Conservation (phyloP, 35 echinoderm and acorn worm genomes). For the Anneissia japonica region DNA sequence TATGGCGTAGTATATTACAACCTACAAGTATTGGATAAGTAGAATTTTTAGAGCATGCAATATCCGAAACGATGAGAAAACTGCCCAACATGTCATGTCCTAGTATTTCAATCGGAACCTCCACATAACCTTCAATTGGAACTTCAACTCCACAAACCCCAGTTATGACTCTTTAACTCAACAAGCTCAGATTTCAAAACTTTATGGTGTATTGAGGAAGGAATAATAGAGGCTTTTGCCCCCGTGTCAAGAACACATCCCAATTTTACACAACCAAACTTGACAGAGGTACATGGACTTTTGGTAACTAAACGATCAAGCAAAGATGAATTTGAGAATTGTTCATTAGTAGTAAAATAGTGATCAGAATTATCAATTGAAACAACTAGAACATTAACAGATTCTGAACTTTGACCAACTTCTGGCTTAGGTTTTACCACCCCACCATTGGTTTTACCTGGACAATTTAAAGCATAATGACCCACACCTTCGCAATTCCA, state of each 20-base stretch:
- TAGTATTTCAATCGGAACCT: background rate
- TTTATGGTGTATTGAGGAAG: constrained; percentile 12
- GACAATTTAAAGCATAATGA: too few species aligned
- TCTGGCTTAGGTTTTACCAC: too few species aligned
- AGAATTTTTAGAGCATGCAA: background rate
- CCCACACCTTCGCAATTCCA: too few species aligned
- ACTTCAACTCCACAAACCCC: constrained; percentile 1
- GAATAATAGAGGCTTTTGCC: constrained; percentile 49
- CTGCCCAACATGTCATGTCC: background rate
- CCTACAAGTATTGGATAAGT: background rate
- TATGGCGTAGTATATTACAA: background rate
- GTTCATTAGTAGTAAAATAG: too few species aligned
- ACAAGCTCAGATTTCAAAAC: background rate
- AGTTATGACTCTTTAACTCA: background rate
- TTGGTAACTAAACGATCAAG: constrained; percentile 8
- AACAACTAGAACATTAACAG: too few species aligned
- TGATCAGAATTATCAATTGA: too few species aligned
- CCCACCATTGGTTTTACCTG: too few species aligned
- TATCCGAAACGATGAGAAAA: background rate
- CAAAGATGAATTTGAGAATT: too few species aligned
- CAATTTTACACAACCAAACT: constrained; percentile 15
- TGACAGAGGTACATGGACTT: constrained; percentile 28
- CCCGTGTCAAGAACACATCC: constrained; percentile 56
- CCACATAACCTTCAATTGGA: constrained; percentile 29
- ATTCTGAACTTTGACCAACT: too few species aligned